A percentile compares a stretch with the other conserved stretches of the same genome.
phyloP scores from a whole-genome alignment of 2,797 vertebrate genomes.

The Catamblyrhynchus diadema region DNA sequence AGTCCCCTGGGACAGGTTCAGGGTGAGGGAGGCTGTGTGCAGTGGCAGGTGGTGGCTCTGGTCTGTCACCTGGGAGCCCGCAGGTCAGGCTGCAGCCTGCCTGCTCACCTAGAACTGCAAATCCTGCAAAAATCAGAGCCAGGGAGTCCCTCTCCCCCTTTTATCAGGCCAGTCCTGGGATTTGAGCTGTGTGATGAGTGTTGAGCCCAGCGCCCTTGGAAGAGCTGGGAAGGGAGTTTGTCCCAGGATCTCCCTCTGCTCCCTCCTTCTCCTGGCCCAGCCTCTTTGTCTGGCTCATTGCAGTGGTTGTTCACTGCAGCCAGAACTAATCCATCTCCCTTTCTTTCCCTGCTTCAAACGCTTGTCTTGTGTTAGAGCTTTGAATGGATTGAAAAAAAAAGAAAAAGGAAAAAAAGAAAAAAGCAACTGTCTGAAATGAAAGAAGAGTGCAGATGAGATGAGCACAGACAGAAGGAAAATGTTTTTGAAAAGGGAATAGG shows the following conservation, averaged over 20 bases:
- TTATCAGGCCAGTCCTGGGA: not conserved
- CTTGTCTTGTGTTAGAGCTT: not conserved
- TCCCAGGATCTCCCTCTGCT: not conserved
- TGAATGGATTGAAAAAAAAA: not conserved
- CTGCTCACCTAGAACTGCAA: not conserved
- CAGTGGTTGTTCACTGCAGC: not conserved
- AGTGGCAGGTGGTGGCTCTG: not conserved
- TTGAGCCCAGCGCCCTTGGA: not conserved
- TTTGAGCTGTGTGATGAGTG: not conserved
- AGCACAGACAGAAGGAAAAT: constrained; percentile 34
- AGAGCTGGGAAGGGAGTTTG: not conserved
- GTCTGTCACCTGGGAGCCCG: not conserved
- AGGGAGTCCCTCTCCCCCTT: not conserved
- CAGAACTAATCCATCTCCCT: constrained; percentile 10
- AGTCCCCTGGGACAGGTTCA: not conserved
- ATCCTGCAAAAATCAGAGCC: not conserved
- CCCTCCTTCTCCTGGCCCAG: not conserved
- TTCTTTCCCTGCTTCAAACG: constrained; percentile 15
- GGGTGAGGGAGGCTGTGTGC: not conserved
- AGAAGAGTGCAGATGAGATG: constrained; percentile 24
- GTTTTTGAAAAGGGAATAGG: constrained; percentile 58
- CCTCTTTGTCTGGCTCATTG: not conserved
- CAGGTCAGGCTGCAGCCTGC: accelerated
- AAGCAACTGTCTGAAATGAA: constrained; percentile 11
- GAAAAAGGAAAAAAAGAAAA: not conserved